These are phyloP conservation scores for Tautogolabrus adspersus DNA, from an alignment of 2,113 vertebrate species.

Conservation along the genomic window DNA sequence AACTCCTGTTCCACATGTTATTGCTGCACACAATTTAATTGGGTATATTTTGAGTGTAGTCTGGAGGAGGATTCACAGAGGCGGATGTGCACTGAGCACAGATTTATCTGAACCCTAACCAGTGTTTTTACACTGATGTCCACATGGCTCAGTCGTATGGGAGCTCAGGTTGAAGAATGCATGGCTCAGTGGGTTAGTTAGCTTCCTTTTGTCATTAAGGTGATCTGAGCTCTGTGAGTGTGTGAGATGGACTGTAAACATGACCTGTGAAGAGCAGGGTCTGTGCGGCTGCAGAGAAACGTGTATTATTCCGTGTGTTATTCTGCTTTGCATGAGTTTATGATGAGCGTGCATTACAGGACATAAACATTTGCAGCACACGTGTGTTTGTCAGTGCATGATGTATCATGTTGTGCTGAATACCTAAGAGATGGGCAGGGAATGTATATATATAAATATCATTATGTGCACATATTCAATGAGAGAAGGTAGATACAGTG, in stretches of 20 bases:
- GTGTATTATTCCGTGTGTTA: constrained; percentile 2
- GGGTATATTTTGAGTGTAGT: constrained; percentile 20
- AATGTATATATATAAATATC: constrained; percentile 15
- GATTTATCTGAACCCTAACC: constrained; percentile 21
- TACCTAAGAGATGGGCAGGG: constrained; percentile 2
- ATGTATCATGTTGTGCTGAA: neutral
- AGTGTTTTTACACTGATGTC: constrained; percentile 38
- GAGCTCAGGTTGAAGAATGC: constrained; percentile 33
- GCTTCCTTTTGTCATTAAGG: constrained; percentile 49
- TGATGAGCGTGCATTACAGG: constrained; percentile 25
- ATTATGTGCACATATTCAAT: constrained; percentile 34
- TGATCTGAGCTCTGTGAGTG: constrained; percentile 47
- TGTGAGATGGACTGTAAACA: constrained; percentile 39
- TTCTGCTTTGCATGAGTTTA: constrained; percentile 2
- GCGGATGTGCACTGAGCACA: constrained; percentile 3
- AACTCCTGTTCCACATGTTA: constrained; percentile 1
- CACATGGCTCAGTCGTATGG: constrained; percentile 50
- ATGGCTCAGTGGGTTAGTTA: constrained; percentile 53
- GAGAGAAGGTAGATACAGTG: constrained; percentile 50
- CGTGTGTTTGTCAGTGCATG: neutral
- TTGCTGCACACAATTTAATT: constrained; percentile 4
- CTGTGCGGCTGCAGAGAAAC: constrained; percentile 11
- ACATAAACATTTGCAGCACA: constrained; percentile 18
- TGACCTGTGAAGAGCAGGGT: constrained; percentile 30
- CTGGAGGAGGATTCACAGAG: constrained; percentile 11